Conservation (phyloP, 2,888 invertebrate genomes). For the Pemphredon lugubris region DNA sequence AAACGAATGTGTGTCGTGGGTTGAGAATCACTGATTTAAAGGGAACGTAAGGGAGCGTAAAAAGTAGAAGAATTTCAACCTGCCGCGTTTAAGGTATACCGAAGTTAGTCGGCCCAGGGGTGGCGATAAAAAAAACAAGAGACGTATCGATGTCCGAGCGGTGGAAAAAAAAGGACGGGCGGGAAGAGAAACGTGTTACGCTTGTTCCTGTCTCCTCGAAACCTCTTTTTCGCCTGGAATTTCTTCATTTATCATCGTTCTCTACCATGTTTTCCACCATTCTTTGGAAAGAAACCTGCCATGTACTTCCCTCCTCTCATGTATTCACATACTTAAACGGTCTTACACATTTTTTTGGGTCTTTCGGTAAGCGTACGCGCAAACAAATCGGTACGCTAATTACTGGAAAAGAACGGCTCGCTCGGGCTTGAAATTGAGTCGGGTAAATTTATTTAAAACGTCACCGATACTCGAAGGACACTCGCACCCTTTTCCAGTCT, state of each 20-base stretch:
- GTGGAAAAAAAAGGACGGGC: neutral
- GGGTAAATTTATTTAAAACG: too few species aligned
- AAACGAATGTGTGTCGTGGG: neutral
- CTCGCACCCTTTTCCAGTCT: too few species aligned
- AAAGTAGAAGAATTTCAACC: too few species aligned
- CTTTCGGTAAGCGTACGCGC: too few species aligned
- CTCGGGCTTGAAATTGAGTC: too few species aligned
- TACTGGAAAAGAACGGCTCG: too few species aligned
- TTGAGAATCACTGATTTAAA: neutral
- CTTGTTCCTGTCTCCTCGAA: constrained; percentile 3
- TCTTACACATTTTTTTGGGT: too few species aligned
- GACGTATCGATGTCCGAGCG: neutral
- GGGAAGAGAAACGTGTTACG: constrained; percentile 1
- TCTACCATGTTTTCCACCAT: neutral
- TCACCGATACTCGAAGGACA: too few species aligned
- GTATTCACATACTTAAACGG: too few species aligned
- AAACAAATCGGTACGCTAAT: too few species aligned
- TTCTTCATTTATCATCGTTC: neutral
- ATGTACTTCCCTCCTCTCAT: neutral
- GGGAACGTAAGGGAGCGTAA: neutral
- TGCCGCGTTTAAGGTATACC: too few species aligned
- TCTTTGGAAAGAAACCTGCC: neutral
- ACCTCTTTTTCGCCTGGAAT: neutral
- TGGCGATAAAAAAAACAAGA: constrained; percentile 2
- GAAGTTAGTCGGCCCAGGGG: too few species aligned